Percentiles rank a stretch among this genome's conserved stretches.
These are phyloP conservation scores for Drosophila fulvimacula DNA, from an alignment of 2,888 invertebrate species.

Conservation along the genomic window DNA sequence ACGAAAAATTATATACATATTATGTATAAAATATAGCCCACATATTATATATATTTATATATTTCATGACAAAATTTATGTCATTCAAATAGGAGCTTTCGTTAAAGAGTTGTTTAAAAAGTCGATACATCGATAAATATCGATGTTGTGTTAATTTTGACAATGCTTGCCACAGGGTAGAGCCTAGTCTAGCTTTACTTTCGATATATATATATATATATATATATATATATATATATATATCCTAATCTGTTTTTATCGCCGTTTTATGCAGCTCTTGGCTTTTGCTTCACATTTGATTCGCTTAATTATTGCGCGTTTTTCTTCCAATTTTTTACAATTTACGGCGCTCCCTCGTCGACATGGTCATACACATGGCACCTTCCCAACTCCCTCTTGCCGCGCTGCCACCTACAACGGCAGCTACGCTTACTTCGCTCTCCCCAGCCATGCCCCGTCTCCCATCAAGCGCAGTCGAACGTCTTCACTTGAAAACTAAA, in stretches of 20 bases:
- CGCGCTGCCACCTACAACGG: neutral
- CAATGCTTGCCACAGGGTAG: neutral
- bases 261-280: conserved; percentile 20
- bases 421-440: neutral
- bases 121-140: neutral
- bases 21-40: too few species aligned
- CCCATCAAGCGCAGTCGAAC: neutral
- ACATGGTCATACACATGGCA: conserved; percentile 30
- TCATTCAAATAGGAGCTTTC: too few species aligned
- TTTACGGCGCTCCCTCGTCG: conserved; percentile 46
- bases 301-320: conserved; percentile 71
- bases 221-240: neutral
- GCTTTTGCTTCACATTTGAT: conserved; percentile 36
- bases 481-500: conserved; percentile 37
- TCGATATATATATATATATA: neutral
- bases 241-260: conserved; percentile 21
- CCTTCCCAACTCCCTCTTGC: neutral
- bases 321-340: conserved; percentile 45
- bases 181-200: neutral
- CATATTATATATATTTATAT: too few species aligned
- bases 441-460: neutral
- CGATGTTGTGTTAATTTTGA: neutral
- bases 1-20: too few species aligned
- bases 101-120: too few species aligned
- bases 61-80: too few species aligned